Evolutionary conservation across 2,113 vertebrate genomes (phyloP).

Genomic region (Crotalus viridis): DNA sequence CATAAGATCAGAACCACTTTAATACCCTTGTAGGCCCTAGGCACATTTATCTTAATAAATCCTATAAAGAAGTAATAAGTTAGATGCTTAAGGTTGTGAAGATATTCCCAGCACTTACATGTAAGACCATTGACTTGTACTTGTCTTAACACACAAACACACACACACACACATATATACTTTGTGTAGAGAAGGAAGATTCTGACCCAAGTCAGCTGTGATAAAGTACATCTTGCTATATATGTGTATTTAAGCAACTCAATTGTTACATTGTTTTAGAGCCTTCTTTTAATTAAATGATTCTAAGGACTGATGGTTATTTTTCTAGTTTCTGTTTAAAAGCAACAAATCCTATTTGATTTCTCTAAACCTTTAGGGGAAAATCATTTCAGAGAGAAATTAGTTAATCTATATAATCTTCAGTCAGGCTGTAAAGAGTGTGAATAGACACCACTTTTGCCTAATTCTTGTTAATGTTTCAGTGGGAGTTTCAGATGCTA

Average conservation of each 20-base stretch:
- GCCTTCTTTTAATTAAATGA: neutral
- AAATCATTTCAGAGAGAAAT: neutral
- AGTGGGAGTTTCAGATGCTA: constrained; percentile 28
- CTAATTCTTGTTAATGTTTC: constrained; percentile 2
- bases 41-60: neutral
- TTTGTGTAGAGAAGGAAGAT: neutral
- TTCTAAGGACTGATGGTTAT: neutral
- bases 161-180: neutral
- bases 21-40: neutral
- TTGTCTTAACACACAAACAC: neutral
- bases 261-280: neutral
- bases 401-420: neutral
- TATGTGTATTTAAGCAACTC: neutral
- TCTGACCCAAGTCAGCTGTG: neutral
- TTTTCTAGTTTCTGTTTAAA: neutral
- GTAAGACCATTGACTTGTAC: neutral
- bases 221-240: neutral
- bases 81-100: neutral
- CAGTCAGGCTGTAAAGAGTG: constrained; percentile 18
- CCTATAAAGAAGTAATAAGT: neutral
- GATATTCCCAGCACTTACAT: neutral
- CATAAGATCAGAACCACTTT: neutral
- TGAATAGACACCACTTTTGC: neutral
- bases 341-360: constrained; percentile 3
- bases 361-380: neutral